These are phyloP conservation scores for Aphodius sticticus DNA, from an alignment of 2,888 invertebrate species.

Conservation along the genomic window DNA sequence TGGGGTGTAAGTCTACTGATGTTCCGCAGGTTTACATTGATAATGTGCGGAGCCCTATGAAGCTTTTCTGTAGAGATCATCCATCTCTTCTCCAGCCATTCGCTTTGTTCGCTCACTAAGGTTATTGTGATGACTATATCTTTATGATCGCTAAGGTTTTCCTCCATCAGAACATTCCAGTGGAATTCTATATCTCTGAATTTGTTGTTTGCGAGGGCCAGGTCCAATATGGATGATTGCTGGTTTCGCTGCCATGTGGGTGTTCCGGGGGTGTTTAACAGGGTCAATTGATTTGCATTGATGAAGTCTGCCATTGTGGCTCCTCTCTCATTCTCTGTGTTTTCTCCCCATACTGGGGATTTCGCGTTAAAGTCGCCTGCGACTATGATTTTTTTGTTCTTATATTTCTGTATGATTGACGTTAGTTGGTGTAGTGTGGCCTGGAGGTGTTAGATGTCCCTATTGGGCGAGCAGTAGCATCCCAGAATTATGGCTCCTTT, in stretches of 20 bases:
- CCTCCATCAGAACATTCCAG: not conserved
- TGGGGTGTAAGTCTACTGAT: too few relatives aligned
- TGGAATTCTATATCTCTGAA: too few relatives aligned
- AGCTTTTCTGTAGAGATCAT: too few relatives aligned
- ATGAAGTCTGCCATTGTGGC: not conserved
- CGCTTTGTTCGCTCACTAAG: too few relatives aligned
- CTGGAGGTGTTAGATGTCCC: not conserved
- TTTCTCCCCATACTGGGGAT: not conserved
- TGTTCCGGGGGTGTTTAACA: not conserved
- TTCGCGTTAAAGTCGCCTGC: conserved; percentile 11
- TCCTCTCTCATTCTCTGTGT: not conserved
- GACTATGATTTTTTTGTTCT: too few relatives aligned
- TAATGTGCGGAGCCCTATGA: too few relatives aligned
- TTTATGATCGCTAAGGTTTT: not conserved
- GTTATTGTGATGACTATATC: not conserved
- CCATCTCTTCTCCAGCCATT: too few relatives aligned
- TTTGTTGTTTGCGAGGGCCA: too few relatives aligned
- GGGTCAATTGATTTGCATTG: not conserved
- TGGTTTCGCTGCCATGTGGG: too few relatives aligned
- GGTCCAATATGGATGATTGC: not conserved
- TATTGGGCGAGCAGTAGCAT: not conserved
- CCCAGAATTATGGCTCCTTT: not conserved
- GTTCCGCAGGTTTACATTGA: too few relatives aligned
- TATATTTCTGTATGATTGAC: too few relatives aligned
- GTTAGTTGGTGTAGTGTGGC: too few relatives aligned